Percentiles rank a stretch among this genome's conserved stretches.
These are phyloP conservation scores for Camponotus floridanus DNA, from an alignment of 1,140 invertebrate genomes.

Conservation along the genomic window DNA sequence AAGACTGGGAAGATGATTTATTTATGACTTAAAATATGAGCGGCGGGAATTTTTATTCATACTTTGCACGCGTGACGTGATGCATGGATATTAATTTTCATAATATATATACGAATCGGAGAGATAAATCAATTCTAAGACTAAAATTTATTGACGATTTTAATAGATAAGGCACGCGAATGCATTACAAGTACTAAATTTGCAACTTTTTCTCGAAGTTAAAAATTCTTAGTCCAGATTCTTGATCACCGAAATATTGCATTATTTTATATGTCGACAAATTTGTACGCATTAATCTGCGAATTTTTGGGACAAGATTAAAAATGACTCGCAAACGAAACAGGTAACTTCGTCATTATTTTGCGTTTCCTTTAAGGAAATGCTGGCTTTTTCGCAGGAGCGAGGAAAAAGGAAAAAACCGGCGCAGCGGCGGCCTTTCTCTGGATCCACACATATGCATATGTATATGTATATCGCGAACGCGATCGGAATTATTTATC, in stretches of 20 bases:
- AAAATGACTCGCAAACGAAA: slow-evolving; percentile 57
- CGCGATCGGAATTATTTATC: slow-evolving; percentile 73
- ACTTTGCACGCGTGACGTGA: background rate
- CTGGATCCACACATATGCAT: slow-evolving; percentile 33
- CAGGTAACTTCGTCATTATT: slow-evolving; percentile 74
- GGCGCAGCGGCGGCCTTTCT: slow-evolving; percentile 44
- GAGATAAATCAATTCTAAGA: background rate
- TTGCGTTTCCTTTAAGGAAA: slow-evolving; percentile 72
- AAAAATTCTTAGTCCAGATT: background rate
- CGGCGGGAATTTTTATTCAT: background rate
- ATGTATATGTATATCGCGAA: background rate
- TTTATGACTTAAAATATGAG: background rate
- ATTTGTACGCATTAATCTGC: background rate
- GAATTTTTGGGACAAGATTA: slow-evolving; percentile 27
- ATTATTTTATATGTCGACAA: background rate
- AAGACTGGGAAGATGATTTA: background rate
- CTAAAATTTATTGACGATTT: background rate
- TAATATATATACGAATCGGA: background rate
- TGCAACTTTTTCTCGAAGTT: background rate
- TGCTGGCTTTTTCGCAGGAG: slow-evolving; percentile 64
- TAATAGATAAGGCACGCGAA: background rate
- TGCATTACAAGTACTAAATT: background rate
- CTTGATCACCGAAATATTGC: background rate
- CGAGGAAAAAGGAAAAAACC: slow-evolving; percentile 41
- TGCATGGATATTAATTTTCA: too few species aligned